Conservation (phyloP, 2,797 vertebrate species). For the Phaenicophaeus curvirostris region DNA sequence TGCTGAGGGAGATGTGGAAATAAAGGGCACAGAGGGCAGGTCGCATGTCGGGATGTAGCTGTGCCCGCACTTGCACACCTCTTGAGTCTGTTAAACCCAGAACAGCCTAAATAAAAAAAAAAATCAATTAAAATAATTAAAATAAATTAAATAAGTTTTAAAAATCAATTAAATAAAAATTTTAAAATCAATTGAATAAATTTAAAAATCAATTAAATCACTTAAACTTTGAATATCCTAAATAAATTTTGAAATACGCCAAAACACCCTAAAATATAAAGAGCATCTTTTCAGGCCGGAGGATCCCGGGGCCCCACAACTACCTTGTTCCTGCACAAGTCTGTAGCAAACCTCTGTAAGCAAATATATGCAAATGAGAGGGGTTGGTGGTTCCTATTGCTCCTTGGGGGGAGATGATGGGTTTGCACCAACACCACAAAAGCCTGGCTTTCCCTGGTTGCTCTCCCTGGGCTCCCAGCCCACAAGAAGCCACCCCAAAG, state of each 20-base stretch:
- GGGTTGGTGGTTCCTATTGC: rapidly evolving
- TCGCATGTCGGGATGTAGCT: rapidly evolving
- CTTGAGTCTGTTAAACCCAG: neutral
- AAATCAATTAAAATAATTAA: neutral
- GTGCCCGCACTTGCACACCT: neutral
- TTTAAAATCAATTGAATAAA: neutral
- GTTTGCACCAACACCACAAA: rapidly evolving
- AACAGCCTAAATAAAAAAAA: neutral
- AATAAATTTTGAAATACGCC: neutral
- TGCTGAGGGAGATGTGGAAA: rapidly evolving
- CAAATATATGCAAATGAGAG: neutral
- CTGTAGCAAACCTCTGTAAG: neutral
- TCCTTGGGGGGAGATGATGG: rapidly evolving
- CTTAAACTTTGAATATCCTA: neutral
- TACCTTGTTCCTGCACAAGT: rapidly evolving
- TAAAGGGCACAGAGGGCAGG: neutral
- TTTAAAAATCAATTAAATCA: neutral
- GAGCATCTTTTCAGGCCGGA: neutral
- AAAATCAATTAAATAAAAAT: neutral
- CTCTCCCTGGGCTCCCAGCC: neutral
- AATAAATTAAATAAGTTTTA: neutral
- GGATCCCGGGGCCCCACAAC: rapidly evolving
- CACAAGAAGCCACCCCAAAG: neutral
- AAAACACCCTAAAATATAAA: neutral
- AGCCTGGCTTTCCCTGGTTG: neutral